phyloP scores from a whole-genome alignment of 1,140 invertebrate genomes.

The Cydia splendana region DNA sequence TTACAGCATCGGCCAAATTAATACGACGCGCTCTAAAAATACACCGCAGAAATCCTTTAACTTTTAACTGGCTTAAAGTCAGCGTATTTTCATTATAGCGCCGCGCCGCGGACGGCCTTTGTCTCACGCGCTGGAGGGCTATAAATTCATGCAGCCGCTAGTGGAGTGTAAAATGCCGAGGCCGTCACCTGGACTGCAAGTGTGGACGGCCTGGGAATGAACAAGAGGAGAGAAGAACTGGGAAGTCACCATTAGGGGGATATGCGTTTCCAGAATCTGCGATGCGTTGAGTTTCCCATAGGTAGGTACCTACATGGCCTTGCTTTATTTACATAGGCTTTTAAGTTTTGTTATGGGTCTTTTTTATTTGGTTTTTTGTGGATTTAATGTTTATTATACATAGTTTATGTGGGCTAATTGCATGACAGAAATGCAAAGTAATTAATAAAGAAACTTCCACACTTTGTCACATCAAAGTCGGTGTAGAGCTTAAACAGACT shows the following conservation, averaged over 20 bases:
- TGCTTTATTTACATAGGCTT: no score
- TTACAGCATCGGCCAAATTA: background rate
- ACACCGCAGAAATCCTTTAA: background rate
- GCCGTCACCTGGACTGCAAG: constrained; percentile 28
- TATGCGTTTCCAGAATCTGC: no score
- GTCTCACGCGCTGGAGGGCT: background rate
- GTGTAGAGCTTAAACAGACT: no score
- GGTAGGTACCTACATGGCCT: no score
- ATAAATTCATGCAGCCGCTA: constrained; percentile 27
- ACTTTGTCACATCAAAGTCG: no score
- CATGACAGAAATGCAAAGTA: no score
- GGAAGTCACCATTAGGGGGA: background rate
- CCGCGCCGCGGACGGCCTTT: constrained; percentile 8
- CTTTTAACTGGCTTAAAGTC: constrained; percentile 25
- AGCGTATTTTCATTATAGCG: constrained; percentile 27
- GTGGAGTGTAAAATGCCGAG: constrained; percentile 27
- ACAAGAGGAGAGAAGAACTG: background rate
- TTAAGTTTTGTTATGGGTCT: no score
- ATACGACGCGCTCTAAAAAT: constrained; percentile 15
- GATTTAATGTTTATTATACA: no score
- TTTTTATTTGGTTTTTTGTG: no score
- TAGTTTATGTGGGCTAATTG: no score
- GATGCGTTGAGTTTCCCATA: no score
- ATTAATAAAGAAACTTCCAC: no score
- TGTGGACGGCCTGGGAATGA: constrained; percentile 4